Percentiles rank a stretch among this genome's conserved stretches.
phyloP scores from a whole-genome alignment of 1,140 invertebrate species.

The Zaprionus vittiger region DNA sequence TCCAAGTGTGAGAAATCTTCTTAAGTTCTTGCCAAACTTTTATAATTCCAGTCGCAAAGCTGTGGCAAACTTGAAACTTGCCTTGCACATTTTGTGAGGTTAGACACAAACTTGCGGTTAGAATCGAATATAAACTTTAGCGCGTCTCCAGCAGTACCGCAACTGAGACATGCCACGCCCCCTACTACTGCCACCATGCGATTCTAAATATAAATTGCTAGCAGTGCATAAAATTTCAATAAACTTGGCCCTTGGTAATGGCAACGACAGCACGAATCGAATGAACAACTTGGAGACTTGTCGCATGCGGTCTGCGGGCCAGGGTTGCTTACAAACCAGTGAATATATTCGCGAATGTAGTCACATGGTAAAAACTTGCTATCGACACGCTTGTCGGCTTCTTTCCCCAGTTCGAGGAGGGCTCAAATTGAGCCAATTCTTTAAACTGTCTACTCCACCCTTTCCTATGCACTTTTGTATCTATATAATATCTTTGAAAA shows the following conservation, averaged over 20 bases:
- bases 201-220: slow-evolving; percentile 33
- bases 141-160: slow-evolving; percentile 1
- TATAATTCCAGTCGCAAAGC: slow-evolving; percentile 7
- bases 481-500: not conserved
- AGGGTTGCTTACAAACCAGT: not conserved
- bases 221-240: slow-evolving; percentile 38
- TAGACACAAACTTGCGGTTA: slow-evolving; percentile 10
- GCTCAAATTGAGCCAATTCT: not conserved
- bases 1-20: not conserved
- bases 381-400: slow-evolving; percentile 1
- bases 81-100: slow-evolving; percentile 11
- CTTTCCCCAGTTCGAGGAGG: not conserved
- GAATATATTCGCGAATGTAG: slow-evolving; percentile 7
- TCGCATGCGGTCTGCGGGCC: not conserved
- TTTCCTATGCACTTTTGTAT: not conserved
- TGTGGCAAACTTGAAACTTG: slow-evolving; percentile 18
- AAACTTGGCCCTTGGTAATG: slow-evolving; percentile 10
- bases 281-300: slow-evolving; percentile 14
- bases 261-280: slow-evolving; percentile 17
- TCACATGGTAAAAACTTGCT: not conserved
- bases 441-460: not conserved
- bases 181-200: not conserved
- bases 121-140: slow-evolving; percentile 23
- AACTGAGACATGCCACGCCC: not conserved
- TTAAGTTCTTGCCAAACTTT: slow-evolving; percentile 12